These are phyloP conservation scores for Hydrolagus colliei DNA, from an alignment of 2,797 vertebrate genomes.

Conservation along the genomic window DNA sequence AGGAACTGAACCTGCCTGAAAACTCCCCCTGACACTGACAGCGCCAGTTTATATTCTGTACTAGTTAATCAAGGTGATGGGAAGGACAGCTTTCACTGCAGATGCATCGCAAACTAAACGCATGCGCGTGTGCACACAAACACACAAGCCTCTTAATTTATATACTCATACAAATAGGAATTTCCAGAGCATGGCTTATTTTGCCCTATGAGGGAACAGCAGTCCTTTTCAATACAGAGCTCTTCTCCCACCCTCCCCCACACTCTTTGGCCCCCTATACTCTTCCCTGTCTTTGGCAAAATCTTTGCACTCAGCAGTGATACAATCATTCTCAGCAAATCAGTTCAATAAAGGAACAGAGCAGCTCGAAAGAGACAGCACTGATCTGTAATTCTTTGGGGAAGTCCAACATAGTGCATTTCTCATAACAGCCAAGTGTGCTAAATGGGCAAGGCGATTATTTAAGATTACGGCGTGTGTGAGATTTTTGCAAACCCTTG, in stretches of 20 bases:
- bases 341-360: not conserved
- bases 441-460: not conserved
- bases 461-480: not conserved
- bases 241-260: too few relatives aligned
- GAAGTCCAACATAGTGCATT: not conserved
- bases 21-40: too few relatives aligned
- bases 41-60: too few relatives aligned
- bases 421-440: not conserved
- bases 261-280: too few relatives aligned
- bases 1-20: too few relatives aligned
- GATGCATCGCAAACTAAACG: slow-evolving; percentile 45
- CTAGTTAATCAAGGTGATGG: too few relatives aligned
- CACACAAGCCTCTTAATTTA: not conserved
- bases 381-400: not conserved
- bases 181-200: not conserved
- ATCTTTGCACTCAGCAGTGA: not conserved
- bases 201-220: too few relatives aligned
- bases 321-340: not conserved
- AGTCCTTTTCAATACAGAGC: too few relatives aligned
- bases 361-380: not conserved
- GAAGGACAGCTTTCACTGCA: too few relatives aligned
- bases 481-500: not conserved
- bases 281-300: not conserved
- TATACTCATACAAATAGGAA: not conserved
- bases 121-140: too few relatives aligned